Percentiles rank a stretch among this genome's conserved stretches.
These are phyloP conservation scores for Halictus quadricinctus DNA, from an alignment of 2,888 invertebrate species.

Conservation along the genomic window DNA sequence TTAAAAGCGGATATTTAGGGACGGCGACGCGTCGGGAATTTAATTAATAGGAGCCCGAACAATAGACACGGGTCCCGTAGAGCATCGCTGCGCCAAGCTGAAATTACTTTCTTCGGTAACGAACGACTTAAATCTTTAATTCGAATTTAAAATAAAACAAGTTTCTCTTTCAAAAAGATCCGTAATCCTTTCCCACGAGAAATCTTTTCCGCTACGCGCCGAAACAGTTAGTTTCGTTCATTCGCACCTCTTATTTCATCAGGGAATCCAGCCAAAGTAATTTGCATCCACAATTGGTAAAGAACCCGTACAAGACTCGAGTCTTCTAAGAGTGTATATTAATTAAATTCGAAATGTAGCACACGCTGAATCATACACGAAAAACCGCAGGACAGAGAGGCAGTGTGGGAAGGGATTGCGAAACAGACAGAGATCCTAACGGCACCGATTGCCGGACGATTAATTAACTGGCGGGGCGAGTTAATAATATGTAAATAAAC, in stretches of 20 bases:
- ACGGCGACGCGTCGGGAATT: neutral
- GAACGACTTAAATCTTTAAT: neutral
- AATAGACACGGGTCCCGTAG: neutral
- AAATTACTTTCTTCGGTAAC: neutral
- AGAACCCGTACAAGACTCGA: neutral
- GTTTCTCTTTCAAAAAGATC: too few species aligned
- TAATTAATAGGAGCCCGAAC: neutral
- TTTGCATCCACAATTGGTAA: neutral
- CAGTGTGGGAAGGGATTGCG: conserved; percentile 29
- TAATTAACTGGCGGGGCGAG: conserved; percentile 46
- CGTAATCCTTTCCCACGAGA: neutral
- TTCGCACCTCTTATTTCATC: neutral
- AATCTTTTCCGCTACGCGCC: neutral
- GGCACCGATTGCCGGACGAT: conserved; percentile 46
- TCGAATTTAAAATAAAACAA: neutral
- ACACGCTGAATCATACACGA: neutral
- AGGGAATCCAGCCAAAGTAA: neutral
- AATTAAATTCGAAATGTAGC: conserved; percentile 7
- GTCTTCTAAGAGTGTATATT: neutral
- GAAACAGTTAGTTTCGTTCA: neutral
- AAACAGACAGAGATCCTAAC: conserved; percentile 37
- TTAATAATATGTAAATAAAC: conserved; percentile 63
- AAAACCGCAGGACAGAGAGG: neutral
- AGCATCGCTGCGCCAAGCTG: neutral
- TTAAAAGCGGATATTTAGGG: neutral